Evolutionary conservation across 2,888 invertebrate genomes (phyloP), one percentile per base, ranked within the genome.

Genomic region (Cylindroiulus punctatus): DNA sequence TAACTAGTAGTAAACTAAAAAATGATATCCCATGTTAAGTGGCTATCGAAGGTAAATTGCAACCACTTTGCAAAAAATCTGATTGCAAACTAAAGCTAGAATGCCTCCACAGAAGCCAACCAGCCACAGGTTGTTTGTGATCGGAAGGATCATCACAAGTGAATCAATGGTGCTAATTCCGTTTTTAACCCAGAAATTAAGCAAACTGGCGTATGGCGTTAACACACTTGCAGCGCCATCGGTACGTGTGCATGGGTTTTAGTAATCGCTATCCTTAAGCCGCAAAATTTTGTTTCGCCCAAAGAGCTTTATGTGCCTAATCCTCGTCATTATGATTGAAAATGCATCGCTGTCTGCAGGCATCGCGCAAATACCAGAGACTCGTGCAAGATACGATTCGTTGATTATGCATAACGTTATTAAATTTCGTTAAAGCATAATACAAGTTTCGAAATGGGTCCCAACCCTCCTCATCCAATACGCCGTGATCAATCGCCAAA

Each of bases 141-240:
- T 26, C 65, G n/a, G n/a, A 65, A 10, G 10, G 65, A 22, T 65
- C 65, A 65, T 65, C 65, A 65, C n/a, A 65, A 10, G 0, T 12
- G 26, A 65, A 26, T 26, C 65, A 26, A 26, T 26, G 65, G 10
- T 65, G n/a, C 65, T 26, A 65, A 65, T 65, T 65, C 65, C 26
- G 65, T n/a, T 65, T 65, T 65, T 65, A 65, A 12, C 65, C 12
- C 65, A 65, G 65, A 65, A 65, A 65, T 65, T 65, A 65, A 22
- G 65, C 10, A 7, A 22, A 65, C 26, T 26, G n/a, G 12, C 52
- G 19, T 52, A 52, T 17, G 4, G 17, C 52, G 19, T 57, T 22
- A 57, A 8, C 5, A 10, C 22, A 22, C n/a, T 12, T 17, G 47
- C 14, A 14, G 47, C 19, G 47, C 10, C 47, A 47, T 19, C n/a